These are phyloP conservation scores for Diarsia rubi DNA, from an alignment of 2,888 invertebrate species.

Conservation along the genomic window DNA sequence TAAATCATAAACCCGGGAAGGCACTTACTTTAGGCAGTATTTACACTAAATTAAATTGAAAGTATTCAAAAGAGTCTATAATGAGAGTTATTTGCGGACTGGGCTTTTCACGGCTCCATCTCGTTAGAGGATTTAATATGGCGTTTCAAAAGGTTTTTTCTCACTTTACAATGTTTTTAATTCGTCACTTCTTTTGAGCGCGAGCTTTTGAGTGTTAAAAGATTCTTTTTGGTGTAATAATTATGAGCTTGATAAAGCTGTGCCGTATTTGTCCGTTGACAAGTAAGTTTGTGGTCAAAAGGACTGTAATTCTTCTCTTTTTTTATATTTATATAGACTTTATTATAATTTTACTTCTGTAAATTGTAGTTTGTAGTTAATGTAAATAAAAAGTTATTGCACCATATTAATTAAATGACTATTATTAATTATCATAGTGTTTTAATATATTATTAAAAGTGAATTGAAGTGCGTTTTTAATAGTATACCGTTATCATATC, in stretches of 20 bases:
- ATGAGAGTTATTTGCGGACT: slow-evolving; percentile 28
- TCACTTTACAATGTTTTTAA: slow-evolving; percentile 51
- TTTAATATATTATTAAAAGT: not conserved
- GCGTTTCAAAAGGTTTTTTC: slow-evolving; percentile 45
- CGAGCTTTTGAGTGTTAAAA: slow-evolving; percentile 19
- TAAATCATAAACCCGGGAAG: slow-evolving; percentile 1
- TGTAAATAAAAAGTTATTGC: no score
- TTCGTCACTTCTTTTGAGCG: slow-evolving; percentile 44
- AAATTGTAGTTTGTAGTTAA: no score
- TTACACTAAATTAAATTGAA: slow-evolving; percentile 48
- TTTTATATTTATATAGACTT: no score
- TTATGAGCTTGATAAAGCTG: slow-evolving; percentile 23
- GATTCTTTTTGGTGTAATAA: slow-evolving; percentile 16
- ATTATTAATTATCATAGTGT: no score
- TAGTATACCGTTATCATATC: not conserved
- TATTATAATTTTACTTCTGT: no score
- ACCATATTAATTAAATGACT: no score
- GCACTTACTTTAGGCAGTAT: slow-evolving; percentile 35
- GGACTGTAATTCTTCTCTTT: no score
- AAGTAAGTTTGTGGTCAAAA: slow-evolving; percentile 9
- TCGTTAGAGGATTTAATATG: slow-evolving; percentile 57
- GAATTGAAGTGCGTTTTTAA: not conserved
- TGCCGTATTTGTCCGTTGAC: not conserved
- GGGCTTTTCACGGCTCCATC: slow-evolving; percentile 34
- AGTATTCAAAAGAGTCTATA: slow-evolving; percentile 29